phyloP scores from a whole-genome alignment of 2,888 invertebrate species.

The Nomada ruficornis region DNA sequence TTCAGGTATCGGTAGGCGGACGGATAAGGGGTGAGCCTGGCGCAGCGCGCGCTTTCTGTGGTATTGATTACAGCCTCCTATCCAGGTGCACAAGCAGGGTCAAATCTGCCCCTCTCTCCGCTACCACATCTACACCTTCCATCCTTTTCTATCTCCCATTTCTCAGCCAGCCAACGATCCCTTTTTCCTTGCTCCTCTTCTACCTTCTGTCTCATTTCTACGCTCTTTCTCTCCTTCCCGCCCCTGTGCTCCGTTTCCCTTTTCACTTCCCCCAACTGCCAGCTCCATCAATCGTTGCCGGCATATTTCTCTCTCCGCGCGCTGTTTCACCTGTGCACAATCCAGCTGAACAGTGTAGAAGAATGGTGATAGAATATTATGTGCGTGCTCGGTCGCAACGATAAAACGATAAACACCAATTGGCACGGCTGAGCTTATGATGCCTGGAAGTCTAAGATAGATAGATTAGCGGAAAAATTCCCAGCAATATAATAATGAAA shows the following conservation, averaged over 20 bases:
- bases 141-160: conserved; percentile 53
- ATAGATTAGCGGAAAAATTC: too few relatives aligned
- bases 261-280: not conserved
- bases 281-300: conserved; percentile 8
- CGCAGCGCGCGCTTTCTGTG: conserved; percentile 79
- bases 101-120: conserved; percentile 75
- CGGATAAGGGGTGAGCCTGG: conserved; percentile 73
- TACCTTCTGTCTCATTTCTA: conserved; percentile 51
- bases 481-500: too few relatives aligned
- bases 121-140: conserved; percentile 58
- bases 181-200: conserved; percentile 39
- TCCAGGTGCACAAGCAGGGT: conserved; percentile 83
- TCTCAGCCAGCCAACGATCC: conserved; percentile 44
- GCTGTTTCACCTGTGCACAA: conserved; percentile 61
- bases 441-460: too few relatives aligned
- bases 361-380: conserved; percentile 23
- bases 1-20: conserved; percentile 70
- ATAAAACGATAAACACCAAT: too few relatives aligned
- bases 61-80: conserved; percentile 83
- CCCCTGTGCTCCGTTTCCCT: not conserved
- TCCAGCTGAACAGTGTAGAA: conserved; percentile 42
- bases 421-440: too few relatives aligned
- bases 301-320: conserved; percentile 27
- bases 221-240: conserved; percentile 15
- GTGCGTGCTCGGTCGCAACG: not conserved